Evolutionary conservation across 1,140 invertebrate genomes (phyloP).

Genomic region (Apis dorsata): DNA sequence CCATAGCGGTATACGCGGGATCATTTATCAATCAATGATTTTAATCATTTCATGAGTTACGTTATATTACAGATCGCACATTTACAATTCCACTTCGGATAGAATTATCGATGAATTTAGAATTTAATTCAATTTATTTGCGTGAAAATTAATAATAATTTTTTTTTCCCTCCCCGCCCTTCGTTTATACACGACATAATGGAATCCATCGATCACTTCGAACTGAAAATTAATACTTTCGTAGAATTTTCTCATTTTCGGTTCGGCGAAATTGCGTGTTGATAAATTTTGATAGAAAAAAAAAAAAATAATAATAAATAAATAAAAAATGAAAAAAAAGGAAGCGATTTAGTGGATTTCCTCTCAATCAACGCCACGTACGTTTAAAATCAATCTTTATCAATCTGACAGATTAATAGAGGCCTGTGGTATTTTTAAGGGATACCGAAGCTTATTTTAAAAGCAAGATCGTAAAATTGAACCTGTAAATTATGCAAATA

Average conservation of each 20-base stretch:
- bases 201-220: background rate
- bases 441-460: background rate
- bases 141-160: no score
- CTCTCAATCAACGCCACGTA: constrained; percentile 18
- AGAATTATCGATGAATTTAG: no score
- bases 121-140: no score
- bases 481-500: background rate
- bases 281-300: constrained; percentile 1
- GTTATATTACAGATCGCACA: no score
- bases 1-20: no score
- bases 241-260: background rate
- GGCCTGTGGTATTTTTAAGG: background rate
- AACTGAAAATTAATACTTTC: constrained; percentile 14
- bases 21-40: no score
- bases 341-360: background rate
- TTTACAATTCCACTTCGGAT: no score
- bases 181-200: background rate
- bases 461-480: constrained; percentile 1
- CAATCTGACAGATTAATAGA: constrained; percentile 16
- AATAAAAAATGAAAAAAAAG: background rate
- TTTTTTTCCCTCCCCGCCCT: no score
- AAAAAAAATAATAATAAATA: background rate
- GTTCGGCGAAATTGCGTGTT: background rate
- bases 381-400: constrained; percentile 19
- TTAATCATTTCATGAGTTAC: no score